Evolutionary conservation across 2,888 invertebrate species (phyloP), one percentile per base, ranked within the genome.

Genomic region (Cartodere bifasciata): DNA sequence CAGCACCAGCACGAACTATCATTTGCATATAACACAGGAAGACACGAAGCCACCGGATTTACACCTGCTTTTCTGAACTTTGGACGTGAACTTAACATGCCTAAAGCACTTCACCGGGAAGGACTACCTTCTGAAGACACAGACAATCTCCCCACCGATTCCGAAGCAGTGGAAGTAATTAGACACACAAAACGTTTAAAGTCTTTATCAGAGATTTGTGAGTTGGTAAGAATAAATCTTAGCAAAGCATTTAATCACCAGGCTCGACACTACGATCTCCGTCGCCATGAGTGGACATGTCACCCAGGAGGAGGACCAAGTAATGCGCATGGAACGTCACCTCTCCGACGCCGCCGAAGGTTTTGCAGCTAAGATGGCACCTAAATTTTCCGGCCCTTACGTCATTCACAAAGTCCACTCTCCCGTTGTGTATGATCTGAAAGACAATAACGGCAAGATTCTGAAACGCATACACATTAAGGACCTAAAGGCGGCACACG

Each of bases 21-120:
- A 5, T 35, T 35, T 11, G 32, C 35, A 4, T 29, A 25, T 3
- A 35, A 35, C 24, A 32, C 32, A 7, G 28, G 32, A 15, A 11
- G 26, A 20, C 35, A 35, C 13, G 35, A 22, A 17, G n/a, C 29
- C 2, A 32, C 32, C 2, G 35, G 21, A 2, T 32, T 11, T 26
- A 17, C 26, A 10, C 34, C 34, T 6, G 25, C 34, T 3, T 29
- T 32, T 16, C 29, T 34, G 7, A 34, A 34, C 15, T 35, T 24
- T 21, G 35, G 29, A 4, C 15, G 35, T 13, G 32, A 35, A 12
- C 11, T 32, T 2, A 11, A 26, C 28, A 4, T 3, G 12, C 20
- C 20, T 6, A 17, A 9, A 17, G 20, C 20, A 17, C 20, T 9
- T 7, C 20, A 17, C 20, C 20, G 20, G 20, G n/a, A n/a, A n/a